These are phyloP conservation scores for Turnix velox DNA, from an alignment of 2,113 vertebrate species.

Conservation along the genomic window DNA sequence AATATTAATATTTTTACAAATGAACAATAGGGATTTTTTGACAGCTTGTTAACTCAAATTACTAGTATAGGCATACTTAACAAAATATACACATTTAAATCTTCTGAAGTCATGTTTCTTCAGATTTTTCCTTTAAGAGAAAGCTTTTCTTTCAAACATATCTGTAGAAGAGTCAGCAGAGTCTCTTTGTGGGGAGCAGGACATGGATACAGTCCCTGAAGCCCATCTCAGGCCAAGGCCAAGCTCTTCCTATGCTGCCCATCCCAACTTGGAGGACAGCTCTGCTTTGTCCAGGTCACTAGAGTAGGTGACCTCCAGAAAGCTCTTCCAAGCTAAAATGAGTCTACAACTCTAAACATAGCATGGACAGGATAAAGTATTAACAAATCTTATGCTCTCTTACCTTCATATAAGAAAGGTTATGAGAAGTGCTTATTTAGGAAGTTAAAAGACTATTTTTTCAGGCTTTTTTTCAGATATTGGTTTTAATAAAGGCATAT, in stretches of 20 bases:
- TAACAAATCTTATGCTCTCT: not conserved
- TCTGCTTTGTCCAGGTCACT: not conserved
- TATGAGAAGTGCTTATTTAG: not conserved
- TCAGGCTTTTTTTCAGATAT: not conserved
- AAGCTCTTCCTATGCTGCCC: accelerated
- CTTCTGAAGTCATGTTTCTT: not conserved
- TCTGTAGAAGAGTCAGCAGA: not conserved
- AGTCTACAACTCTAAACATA: not conserved
- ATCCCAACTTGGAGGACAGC: not conserved
- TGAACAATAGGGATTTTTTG: accelerated
- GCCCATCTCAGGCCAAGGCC: accelerated
- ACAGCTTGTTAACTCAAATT: not conserved
- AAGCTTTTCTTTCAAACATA: not conserved
- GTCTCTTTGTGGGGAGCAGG: accelerated
- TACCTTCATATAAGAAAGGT: not conserved
- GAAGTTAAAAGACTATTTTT: not conserved
- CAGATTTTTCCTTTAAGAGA: not conserved
- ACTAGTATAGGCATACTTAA: not conserved
- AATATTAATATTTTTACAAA: not conserved
- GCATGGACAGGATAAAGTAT: not conserved
- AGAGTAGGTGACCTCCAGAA: not conserved
- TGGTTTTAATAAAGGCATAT: not conserved
- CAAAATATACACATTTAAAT: not conserved
- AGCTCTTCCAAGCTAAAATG: not conserved
- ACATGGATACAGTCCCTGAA: not conserved